Percentiles rank a stretch among this genome's conserved stretches.
These are phyloP conservation scores for Ochropleura leucogaster DNA, from an alignment of 2,888 invertebrate species.

Conservation along the genomic window DNA sequence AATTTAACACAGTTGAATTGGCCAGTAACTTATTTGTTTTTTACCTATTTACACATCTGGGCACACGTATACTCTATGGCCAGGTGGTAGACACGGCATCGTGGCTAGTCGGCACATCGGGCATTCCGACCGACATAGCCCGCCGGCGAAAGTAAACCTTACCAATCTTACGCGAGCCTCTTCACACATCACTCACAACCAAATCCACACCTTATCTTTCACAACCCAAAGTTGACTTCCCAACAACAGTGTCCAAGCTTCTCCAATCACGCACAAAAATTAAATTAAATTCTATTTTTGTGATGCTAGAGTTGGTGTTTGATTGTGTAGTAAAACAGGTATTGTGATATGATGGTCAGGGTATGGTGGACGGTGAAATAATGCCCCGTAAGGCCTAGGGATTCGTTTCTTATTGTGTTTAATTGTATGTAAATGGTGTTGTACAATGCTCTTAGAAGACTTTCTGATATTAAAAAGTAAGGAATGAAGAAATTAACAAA, in stretches of 20 bases:
- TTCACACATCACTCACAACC: conserved; percentile 35
- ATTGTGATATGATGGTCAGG: conserved; percentile 63
- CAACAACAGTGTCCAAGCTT: conserved; percentile 13
- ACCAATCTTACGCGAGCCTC: conserved; percentile 71
- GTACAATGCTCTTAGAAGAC: conserved; percentile 58
- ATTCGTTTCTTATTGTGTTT: conserved; percentile 68
- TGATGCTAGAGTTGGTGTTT: conserved; percentile 26
- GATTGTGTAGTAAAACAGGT: conserved; percentile 18
- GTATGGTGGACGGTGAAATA: conserved; percentile 61
- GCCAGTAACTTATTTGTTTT: neutral
- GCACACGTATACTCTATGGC: conserved; percentile 69
- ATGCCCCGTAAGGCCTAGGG: conserved; percentile 68
- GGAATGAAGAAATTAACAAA: conserved; percentile 25
- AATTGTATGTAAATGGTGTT: conserved; percentile 67
- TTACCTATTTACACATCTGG: conserved; percentile 46
- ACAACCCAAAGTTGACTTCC: conserved; percentile 10
- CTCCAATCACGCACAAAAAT: neutral
- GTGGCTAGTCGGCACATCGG: conserved; percentile 84
- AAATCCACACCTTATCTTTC: conserved; percentile 27
- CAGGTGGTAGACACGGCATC: conserved; percentile 78
- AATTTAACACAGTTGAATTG: no score
- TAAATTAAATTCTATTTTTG: conserved; percentile 14
- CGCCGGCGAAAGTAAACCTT: conserved; percentile 88
- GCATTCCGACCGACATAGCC: conserved; percentile 86
- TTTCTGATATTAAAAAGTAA: conserved; percentile 54